Conservation (phyloP, 1,140 invertebrate genomes). For the Temnothorax longispinosus region DNA sequence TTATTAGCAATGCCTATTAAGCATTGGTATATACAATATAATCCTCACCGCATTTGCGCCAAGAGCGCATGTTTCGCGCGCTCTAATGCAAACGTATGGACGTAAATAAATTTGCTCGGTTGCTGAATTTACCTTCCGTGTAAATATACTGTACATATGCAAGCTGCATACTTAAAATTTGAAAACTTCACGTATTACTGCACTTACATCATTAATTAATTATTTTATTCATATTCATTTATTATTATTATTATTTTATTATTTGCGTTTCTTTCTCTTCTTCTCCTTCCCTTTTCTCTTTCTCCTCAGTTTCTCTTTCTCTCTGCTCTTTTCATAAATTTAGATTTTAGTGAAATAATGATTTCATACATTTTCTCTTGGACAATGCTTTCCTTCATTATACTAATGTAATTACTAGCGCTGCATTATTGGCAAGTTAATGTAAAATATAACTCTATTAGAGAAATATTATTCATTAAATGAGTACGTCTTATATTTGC, state of each 20-base stretch:
- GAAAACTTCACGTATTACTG: not conserved
- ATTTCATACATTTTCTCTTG: not conserved
- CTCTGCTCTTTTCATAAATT: not conserved
- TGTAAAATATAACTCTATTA: conserved; percentile 4
- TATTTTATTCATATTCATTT: not conserved
- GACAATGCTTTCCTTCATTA: not conserved
- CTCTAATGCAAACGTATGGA: conserved; percentile 31
- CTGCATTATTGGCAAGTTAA: not conserved
- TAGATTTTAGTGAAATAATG: not conserved
- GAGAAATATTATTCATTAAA: not conserved
- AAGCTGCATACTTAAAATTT: not conserved
- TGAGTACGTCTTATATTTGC: not conserved
- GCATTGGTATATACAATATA: conserved; percentile 26
- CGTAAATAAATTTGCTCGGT: not conserved
- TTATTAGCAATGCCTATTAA: conserved; percentile 53
- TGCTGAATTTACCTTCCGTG: conserved; percentile 2
- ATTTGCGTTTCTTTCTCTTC: not conserved
- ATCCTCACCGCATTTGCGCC: conserved; percentile 23
- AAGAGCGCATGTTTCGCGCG: conserved; percentile 26
- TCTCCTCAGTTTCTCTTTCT: not conserved
- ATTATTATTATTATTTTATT: not conserved
- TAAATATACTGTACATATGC: not conserved
- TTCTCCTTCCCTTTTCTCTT: not conserved
- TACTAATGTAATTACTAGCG: not conserved
- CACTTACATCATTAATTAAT: not conserved